Evolutionary conservation across 2,797 vertebrate genomes (phyloP).

Genomic region (Sebastes kiyomatsui): DNA sequence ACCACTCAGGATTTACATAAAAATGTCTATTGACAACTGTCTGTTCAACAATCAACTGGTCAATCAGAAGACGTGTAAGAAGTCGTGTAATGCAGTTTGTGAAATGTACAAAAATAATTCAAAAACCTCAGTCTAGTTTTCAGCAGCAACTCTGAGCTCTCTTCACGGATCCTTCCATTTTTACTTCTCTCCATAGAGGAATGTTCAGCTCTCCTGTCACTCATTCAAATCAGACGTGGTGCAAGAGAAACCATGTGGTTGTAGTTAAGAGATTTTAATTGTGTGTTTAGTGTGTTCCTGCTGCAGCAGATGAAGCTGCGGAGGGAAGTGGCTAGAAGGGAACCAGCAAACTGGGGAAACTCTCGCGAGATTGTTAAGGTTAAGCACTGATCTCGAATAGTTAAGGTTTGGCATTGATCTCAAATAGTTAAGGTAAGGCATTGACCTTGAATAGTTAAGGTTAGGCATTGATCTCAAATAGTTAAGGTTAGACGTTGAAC

Average conservation of each 20-base stretch:
- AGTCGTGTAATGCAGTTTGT: neutral
- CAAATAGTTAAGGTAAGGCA: too few relatives aligned
- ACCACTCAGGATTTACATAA: conserved; percentile 52
- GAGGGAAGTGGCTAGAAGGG: too few relatives aligned
- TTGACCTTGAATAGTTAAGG: too few relatives aligned
- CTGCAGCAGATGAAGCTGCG: neutral
- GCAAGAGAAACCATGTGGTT: neutral
- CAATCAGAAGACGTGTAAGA: conserved; percentile 21
- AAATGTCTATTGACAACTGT: conserved; percentile 14
- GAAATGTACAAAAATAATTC: conserved; percentile 50
- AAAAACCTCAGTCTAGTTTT: neutral
- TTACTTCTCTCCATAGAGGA: neutral
- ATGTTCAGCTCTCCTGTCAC: neutral
- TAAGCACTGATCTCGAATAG: too few relatives aligned
- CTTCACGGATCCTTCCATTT: fast-evolving
- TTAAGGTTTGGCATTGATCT: too few relatives aligned
- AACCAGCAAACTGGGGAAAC: too few relatives aligned
- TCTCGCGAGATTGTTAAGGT: too few relatives aligned
- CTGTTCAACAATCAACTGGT: conserved; percentile 67
- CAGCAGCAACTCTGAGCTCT: conserved; percentile 23
- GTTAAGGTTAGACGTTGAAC: too few relatives aligned
- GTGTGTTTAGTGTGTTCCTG: neutral
- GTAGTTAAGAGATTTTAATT: neutral
- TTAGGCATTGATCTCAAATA: too few relatives aligned
- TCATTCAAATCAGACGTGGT: neutral